These are phyloP conservation scores for Anadara kagoshimensis DNA, from an alignment of 1,140 invertebrate species.

Conservation along the genomic window DNA sequence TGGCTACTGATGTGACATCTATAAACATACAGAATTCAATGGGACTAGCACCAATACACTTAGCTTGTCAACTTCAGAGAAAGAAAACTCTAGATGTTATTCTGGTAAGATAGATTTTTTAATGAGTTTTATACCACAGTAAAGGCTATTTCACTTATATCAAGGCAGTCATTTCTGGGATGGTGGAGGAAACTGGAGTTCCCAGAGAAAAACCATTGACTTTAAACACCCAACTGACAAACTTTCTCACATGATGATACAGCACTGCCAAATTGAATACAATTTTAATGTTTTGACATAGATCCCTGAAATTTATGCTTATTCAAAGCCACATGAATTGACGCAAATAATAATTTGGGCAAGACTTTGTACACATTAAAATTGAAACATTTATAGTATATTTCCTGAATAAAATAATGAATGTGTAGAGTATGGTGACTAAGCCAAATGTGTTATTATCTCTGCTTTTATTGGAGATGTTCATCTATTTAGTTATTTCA, in stretches of 20 bases:
- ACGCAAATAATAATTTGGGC: too few species aligned
- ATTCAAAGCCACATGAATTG: not conserved
- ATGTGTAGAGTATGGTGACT: not conserved
- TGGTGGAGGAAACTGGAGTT: too few species aligned
- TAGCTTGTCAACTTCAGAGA: constrained; percentile 55
- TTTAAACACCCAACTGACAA: not conserved
- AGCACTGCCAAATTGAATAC: not conserved
- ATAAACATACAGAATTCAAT: constrained; percentile 60
- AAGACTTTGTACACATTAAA: too few species aligned
- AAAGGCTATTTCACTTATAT: too few species aligned
- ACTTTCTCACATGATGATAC: not conserved
- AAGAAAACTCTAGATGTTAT: constrained; percentile 59
- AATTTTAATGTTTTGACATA: not conserved
- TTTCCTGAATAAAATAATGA: too few species aligned
- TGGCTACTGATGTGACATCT: constrained; percentile 43
- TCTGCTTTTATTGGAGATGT: not conserved
- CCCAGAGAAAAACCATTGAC: too few species aligned
- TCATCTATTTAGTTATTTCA: not conserved
- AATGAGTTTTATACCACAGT: not conserved
- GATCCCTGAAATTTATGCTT: not conserved
- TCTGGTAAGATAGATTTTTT: constrained; percentile 47
- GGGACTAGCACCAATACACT: constrained; percentile 59
- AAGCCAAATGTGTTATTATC: not conserved
- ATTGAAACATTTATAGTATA: too few species aligned
- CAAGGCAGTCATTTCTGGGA: too few species aligned